A percentile compares a stretch with the other conserved stretches of the same genome.
Conservation (phyloP, 2,113 vertebrate species). For the Xerus inauris region DNA sequence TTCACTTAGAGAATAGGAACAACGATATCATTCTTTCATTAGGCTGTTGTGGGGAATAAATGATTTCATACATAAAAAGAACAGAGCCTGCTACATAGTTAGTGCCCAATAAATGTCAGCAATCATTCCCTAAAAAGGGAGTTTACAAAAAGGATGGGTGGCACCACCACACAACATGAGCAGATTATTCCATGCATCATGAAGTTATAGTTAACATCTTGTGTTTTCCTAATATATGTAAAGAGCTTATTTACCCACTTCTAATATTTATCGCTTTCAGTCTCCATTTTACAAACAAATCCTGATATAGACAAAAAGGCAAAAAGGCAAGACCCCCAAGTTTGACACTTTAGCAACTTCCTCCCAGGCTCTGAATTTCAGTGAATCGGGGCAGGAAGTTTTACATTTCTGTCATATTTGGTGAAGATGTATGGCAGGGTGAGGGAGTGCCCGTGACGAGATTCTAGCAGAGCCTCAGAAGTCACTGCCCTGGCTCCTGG, state of each 20-base stretch:
- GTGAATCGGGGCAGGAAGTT: neutral
- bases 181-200: neutral
- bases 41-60: neutral
- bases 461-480: neutral
- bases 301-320: neutral
- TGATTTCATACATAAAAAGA: slow-evolving; percentile 13
- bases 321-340: neutral
- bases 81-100: neutral
- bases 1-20: neutral
- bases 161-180: neutral
- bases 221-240: neutral
- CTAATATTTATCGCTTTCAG: neutral
- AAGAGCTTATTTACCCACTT: neutral
- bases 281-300: slow-evolving; percentile 3
- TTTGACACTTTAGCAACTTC: neutral
- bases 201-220: neutral
- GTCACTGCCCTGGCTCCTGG: neutral
- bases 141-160: neutral
- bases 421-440: neutral
- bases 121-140: neutral
- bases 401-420: neutral
- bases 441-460: neutral
- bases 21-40: slow-evolving; percentile 2
- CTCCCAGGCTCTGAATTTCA: neutral
- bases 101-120: neutral